These are phyloP conservation scores for Vipera ursinii DNA, from an alignment of 2,797 vertebrate genomes.

Conservation along the genomic window DNA sequence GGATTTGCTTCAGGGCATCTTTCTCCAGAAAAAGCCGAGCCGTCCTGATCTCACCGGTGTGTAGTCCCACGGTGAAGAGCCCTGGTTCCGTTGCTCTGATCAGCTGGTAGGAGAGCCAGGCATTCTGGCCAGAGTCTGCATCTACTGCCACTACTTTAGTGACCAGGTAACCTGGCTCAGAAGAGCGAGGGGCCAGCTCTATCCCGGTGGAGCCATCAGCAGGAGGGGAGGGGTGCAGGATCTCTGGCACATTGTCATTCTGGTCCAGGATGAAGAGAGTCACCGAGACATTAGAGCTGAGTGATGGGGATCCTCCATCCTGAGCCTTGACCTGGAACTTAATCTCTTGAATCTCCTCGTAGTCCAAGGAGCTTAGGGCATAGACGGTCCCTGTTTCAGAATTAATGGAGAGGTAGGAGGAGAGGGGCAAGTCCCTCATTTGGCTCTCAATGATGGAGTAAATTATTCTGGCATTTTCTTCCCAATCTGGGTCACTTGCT, in stretches of 20 bases:
- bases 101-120: constrained; percentile 58
- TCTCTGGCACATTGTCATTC: constrained; percentile 56
- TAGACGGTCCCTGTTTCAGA: constrained; percentile 72
- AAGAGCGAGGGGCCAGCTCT: constrained; percentile 58
- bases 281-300: constrained; percentile 50
- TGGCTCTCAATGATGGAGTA: constrained; percentile 2
- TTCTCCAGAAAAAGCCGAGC: constrained; percentile 24
- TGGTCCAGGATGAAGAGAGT: constrained; percentile 54
- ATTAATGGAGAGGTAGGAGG: constrained; percentile 21
- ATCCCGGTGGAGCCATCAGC: constrained; percentile 52
- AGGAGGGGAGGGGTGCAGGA: constrained; percentile 37
- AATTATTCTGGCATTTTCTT: constrained; percentile 16
- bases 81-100: constrained; percentile 53
- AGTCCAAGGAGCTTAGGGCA: constrained; percentile 70
- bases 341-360: constrained; percentile 32
- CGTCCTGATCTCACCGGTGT: constrained; percentile 28
- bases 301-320: constrained; percentile 33
- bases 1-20: constrained; percentile 19
- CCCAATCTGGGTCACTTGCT: constrained; percentile 17
- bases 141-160: constrained; percentile 48
- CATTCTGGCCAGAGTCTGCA: constrained; percentile 56
- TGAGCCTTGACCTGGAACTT: neutral
- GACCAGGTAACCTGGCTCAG: constrained; percentile 55
- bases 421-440: neutral
- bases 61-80: constrained; percentile 14